phyloP scores from a whole-genome alignment of 2,888 invertebrate genomes.

The Mythimna loreyi region DNA sequence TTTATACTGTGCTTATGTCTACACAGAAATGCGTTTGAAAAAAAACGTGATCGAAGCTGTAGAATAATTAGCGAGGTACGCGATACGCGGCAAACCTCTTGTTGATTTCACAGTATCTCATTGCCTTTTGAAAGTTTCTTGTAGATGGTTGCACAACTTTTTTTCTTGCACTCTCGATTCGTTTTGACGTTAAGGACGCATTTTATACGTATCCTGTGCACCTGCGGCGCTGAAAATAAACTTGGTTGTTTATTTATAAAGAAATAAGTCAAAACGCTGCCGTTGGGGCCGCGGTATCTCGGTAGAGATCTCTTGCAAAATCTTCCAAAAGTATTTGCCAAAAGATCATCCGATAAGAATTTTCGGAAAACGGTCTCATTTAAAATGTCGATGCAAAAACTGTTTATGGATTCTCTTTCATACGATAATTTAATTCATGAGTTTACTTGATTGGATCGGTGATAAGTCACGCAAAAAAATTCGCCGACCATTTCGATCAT shows the following conservation, averaged over 20 bases:
- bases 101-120: slow-evolving; percentile 86
- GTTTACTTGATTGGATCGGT: slow-evolving; percentile 44
- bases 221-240: slow-evolving; percentile 73
- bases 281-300: slow-evolving; percentile 65
- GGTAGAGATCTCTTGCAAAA: slow-evolving; percentile 65
- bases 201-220: slow-evolving; percentile 71
- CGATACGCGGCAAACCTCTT: slow-evolving; percentile 74
- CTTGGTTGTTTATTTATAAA: slow-evolving; percentile 72
- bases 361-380: slow-evolving; percentile 48
- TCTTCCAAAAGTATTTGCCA: slow-evolving; percentile 62
- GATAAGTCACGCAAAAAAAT: slow-evolving; percentile 48
- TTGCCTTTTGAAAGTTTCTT: slow-evolving; percentile 87
- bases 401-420: slow-evolving; percentile 49
- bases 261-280: slow-evolving; percentile 74
- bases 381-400: slow-evolving; percentile 46
- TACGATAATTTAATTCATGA: slow-evolving; percentile 40
- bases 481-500: slow-evolving; percentile 25
- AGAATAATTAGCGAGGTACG: slow-evolving; percentile 85
- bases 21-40: slow-evolving; percentile 73
- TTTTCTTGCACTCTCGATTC: slow-evolving; percentile 69
- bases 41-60: slow-evolving; percentile 84
- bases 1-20: slow-evolving; percentile 30
- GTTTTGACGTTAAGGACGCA: slow-evolving; percentile 73
- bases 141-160: slow-evolving; percentile 73
- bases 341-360: slow-evolving; percentile 56